Percentiles rank a stretch among this genome's conserved stretches.
phyloP scores from a whole-genome alignment of 2,113 vertebrate genomes.

The Danionella cerebrum region DNA sequence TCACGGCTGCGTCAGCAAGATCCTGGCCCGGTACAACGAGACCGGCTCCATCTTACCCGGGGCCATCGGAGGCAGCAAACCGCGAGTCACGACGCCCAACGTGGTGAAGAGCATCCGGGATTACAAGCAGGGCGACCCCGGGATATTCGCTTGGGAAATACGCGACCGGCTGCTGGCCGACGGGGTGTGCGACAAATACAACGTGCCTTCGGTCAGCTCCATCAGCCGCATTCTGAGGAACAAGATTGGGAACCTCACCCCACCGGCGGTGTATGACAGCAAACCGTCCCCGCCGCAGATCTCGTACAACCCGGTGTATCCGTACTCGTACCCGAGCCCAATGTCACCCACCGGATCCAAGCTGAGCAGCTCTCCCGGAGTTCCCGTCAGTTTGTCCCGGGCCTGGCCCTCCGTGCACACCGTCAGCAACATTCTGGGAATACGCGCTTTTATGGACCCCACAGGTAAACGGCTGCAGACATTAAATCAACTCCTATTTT shows the following conservation, averaged over 20 bases:
- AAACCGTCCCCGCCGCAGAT: slow-evolving; percentile 65
- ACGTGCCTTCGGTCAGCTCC: slow-evolving; percentile 88
- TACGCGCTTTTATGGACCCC: slow-evolving; percentile 82
- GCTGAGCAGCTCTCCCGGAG: slow-evolving; percentile 57
- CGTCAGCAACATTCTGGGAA: slow-evolving; percentile 85
- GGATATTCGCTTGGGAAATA: slow-evolving; percentile 93
- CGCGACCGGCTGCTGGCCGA: slow-evolving; percentile 83
- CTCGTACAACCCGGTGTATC: slow-evolving; percentile 77
- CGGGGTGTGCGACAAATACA: slow-evolving; percentile 88
- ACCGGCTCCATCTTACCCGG: slow-evolving; percentile 87
- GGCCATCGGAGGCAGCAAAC: slow-evolving; percentile 89
- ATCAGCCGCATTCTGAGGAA: slow-evolving; percentile 86
- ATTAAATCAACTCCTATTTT: too few species aligned
- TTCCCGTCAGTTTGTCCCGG: slow-evolving; percentile 68
- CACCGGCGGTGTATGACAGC: slow-evolving; percentile 62
- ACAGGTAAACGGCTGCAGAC: slow-evolving; percentile 37
- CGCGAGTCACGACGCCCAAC: slow-evolving; percentile 83
- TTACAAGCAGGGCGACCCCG: slow-evolving; percentile 85
- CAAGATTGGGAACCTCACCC: slow-evolving; percentile 76
- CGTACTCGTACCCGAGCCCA: slow-evolving; percentile 73
- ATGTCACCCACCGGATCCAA: slow-evolving; percentile 68
- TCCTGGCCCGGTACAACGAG: slow-evolving; percentile 86
- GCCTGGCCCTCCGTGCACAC: slow-evolving; percentile 85
- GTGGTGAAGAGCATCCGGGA: slow-evolving; percentile 85
- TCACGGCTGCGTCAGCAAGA: slow-evolving; percentile 86